Evolutionary conservation across 2,113 vertebrate species (phyloP), one percentile per base, ranked within the genome.

Genomic region (Seriola rivoliana): DNA sequence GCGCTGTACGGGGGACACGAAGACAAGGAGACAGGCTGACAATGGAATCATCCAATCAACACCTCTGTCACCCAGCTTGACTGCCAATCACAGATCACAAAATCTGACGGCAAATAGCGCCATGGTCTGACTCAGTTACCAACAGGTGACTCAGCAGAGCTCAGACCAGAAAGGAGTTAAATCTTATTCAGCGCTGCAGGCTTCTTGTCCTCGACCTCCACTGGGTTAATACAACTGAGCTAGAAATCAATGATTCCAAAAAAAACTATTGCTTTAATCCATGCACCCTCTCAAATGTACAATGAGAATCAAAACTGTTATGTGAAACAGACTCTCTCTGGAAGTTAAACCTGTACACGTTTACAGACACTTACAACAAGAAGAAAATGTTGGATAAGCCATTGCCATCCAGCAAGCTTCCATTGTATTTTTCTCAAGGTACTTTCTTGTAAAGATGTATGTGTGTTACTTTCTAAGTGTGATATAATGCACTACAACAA

Each of bases 1-100:
- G 95, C 0, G 98, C 98, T 99, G 82, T 67, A 54, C 11, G 8
- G 65, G 58, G 58, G 76, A 86, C 36, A 74, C 57, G 78, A 66
- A 92, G n/a, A 81, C 67, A 78, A 80, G 80, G 68, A 70, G 58
- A 75, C 29, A 46, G 32, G 52, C 34, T 50, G 36, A 70, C 21
- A 58, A 82, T 4, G 23, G 12, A 77, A 5, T 52, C 77, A 72
- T 10, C 74, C 75, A 84, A 50, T 78, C 77, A 71, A 77, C 25
- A 38, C 16, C 46, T 40, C 32, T 36, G 29, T 19, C 46, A 46
- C 38, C 19, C 21, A 48, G 40, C 25, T 17, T 48, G 66, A 83
- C 23, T 69, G 59, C 46, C 65, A 75, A 77, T 68, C 46, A 50
- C 38, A 46, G 74, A 72, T 44, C 25, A 65, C 57, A 19, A 72